Conservation (phyloP, 2,888 invertebrate species). For the Amaurobius ferox region DNA sequence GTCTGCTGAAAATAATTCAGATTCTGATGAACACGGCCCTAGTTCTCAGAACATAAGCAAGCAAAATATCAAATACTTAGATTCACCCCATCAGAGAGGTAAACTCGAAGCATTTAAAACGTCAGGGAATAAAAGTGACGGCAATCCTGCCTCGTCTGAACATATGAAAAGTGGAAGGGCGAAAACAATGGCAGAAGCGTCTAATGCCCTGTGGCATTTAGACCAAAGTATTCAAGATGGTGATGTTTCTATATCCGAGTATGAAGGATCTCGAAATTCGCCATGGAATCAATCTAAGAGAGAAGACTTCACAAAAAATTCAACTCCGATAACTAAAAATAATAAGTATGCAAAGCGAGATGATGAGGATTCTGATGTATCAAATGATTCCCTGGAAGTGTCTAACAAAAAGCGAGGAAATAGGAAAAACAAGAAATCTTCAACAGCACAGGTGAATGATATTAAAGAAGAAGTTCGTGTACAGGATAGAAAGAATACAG, state of each 20-base stretch:
- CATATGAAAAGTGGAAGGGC: background rate
- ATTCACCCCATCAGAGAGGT: slow-evolving; percentile 2
- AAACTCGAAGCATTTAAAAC: background rate
- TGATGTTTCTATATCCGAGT: slow-evolving; percentile 5
- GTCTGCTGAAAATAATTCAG: background rate
- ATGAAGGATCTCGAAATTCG: slow-evolving; percentile 1
- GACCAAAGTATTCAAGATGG: slow-evolving; percentile 34
- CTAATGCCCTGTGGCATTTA: slow-evolving; percentile 28
- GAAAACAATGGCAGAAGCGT: slow-evolving; percentile 32
- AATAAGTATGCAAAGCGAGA: slow-evolving; percentile 9
- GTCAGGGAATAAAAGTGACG: background rate
- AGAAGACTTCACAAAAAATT: background rate
- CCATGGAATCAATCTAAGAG: slow-evolving; percentile 9
- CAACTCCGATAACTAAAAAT: background rate
- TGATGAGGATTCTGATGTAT: slow-evolving; percentile 56
- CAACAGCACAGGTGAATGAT: background rate
- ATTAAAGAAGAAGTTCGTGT: background rate
- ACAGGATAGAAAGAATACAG: background rate
- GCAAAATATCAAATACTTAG: slow-evolving; percentile 4
- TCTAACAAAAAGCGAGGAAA: slow-evolving; percentile 6
- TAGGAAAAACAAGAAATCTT: background rate
- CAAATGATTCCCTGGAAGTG: slow-evolving; percentile 51
- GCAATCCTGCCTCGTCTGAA: background rate
- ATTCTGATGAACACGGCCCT: background rate
- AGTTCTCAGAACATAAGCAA: background rate